Percentiles rank a stretch among this genome's conserved stretches.
These are phyloP conservation scores for Cryptocephalus moraei DNA, from an alignment of 2,888 invertebrate species.

Conservation along the genomic window DNA sequence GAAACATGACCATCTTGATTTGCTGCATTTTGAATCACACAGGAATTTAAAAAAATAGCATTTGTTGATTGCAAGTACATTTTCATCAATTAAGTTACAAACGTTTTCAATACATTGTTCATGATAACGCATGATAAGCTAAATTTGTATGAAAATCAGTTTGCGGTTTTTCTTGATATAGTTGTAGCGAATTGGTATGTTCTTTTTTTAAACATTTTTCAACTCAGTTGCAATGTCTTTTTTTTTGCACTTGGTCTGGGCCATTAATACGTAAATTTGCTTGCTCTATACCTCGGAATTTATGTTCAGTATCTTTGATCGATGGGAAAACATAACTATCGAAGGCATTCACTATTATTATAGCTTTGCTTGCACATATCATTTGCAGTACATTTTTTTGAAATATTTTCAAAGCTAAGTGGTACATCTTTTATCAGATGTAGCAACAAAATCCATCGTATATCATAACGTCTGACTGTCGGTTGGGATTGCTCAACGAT, in stretches of 20 bases:
- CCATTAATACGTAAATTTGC: conserved; percentile 1
- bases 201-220: no score
- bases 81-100: no score
- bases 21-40: neutral
- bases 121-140: no score
- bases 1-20: neutral
- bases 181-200: no score
- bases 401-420: conserved; percentile 2
- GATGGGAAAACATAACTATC: conserved; percentile 3
- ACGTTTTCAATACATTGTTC: no score
- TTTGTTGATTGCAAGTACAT: no score
- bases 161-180: no score
- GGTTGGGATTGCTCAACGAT: no score
- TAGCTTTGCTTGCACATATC: neutral
- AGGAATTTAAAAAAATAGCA: no score
- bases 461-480: no score
- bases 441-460: neutral
- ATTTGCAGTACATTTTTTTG: neutral
- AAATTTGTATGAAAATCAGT: no score
- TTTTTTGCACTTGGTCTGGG: conserved; percentile 3
- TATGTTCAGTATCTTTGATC: conserved; percentile 4
- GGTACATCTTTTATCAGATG: neutral
- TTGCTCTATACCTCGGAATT: conserved; percentile 3
- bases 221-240: neutral
- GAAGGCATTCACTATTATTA: neutral